Conservation (phyloP, 2,888 invertebrate species). For the Hololepta plana region DNA sequence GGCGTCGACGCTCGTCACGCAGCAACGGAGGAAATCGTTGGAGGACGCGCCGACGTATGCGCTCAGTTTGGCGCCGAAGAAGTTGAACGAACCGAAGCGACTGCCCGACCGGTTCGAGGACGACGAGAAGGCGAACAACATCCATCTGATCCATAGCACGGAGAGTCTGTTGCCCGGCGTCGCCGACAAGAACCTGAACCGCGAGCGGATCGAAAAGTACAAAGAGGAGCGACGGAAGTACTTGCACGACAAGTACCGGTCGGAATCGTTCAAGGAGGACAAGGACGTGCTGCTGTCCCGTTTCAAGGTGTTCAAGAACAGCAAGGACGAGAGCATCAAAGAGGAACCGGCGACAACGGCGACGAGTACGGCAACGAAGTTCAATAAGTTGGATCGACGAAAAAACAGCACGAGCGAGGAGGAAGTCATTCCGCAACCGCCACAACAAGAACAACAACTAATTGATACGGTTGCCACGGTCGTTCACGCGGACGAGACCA, state of each 20-base stretch:
- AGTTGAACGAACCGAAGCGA: slow-evolving; percentile 35
- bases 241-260: slow-evolving; percentile 69
- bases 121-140: slow-evolving; percentile 14
- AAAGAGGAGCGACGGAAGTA: slow-evolving; percentile 79
- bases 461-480: slow-evolving; percentile 4
- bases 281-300: slow-evolving; percentile 32
- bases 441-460: too few relatives aligned
- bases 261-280: slow-evolving; percentile 54
- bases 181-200: slow-evolving; percentile 32
- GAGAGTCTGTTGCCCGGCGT: slow-evolving; percentile 19
- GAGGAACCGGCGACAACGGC: slow-evolving; percentile 10
- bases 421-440: too few relatives aligned
- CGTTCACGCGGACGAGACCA: slow-evolving; percentile 8
- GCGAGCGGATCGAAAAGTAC: slow-evolving; percentile 77
- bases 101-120: slow-evolving; percentile 31
- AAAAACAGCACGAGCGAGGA: slow-evolving; percentile 8
- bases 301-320: slow-evolving; percentile 27
- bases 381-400: slow-evolving; percentile 7
- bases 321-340: slow-evolving; percentile 7
- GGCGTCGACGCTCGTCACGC: too few relatives aligned
- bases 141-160: slow-evolving; percentile 21
- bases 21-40: too few relatives aligned
- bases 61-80: slow-evolving; percentile 36
- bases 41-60: neutral
- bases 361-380: slow-evolving; percentile 6